Evolutionary conservation across 2,888 invertebrate species (phyloP).

Genomic region (Flexamia atlantica): DNA sequence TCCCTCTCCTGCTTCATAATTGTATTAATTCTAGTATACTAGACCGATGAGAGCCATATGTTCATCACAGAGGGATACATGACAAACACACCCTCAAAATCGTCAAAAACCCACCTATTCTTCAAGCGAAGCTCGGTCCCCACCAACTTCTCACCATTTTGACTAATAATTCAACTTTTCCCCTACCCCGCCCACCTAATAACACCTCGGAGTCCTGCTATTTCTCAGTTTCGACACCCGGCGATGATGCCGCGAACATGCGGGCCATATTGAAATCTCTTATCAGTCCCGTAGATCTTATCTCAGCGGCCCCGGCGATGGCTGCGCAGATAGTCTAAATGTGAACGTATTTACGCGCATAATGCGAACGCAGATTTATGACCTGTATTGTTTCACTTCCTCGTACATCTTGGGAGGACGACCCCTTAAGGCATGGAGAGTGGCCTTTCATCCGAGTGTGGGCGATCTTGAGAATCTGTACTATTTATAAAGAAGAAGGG

Average conservation of each 20-base stretch:
- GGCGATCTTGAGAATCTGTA: not conserved
- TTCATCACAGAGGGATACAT: too few relatives aligned
- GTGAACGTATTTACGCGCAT: slow-evolving; percentile 57
- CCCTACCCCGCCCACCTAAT: not conserved
- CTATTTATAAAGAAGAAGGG: too few relatives aligned
- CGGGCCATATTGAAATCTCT: slow-evolving; percentile 53
- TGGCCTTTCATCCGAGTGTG: slow-evolving; percentile 9
- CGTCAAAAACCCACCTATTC: too few relatives aligned
- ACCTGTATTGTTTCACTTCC: slow-evolving; percentile 52
- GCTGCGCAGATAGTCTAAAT: slow-evolving; percentile 42
- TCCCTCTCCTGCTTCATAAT: too few relatives aligned
- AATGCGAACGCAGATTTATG: slow-evolving; percentile 52
- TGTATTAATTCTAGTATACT: too few relatives aligned
- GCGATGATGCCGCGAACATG: not conserved
- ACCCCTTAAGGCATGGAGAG: slow-evolving; percentile 32
- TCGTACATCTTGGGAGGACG: slow-evolving; percentile 38
- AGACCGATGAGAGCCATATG: too few relatives aligned
- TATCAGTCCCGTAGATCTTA: slow-evolving; percentile 7
- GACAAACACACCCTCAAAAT: too few relatives aligned
- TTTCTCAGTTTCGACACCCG: not conserved
- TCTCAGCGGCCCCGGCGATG: slow-evolving; percentile 47
- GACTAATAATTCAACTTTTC: not conserved
- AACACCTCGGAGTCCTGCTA: not conserved
- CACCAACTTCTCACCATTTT: too few relatives aligned
- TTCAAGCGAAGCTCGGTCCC: too few relatives aligned